A percentile compares a stretch with the other conserved stretches of the same genome.
phyloP scores from a whole-genome alignment of 2,113 vertebrate species.

The Phylloscopus whistleri region DNA sequence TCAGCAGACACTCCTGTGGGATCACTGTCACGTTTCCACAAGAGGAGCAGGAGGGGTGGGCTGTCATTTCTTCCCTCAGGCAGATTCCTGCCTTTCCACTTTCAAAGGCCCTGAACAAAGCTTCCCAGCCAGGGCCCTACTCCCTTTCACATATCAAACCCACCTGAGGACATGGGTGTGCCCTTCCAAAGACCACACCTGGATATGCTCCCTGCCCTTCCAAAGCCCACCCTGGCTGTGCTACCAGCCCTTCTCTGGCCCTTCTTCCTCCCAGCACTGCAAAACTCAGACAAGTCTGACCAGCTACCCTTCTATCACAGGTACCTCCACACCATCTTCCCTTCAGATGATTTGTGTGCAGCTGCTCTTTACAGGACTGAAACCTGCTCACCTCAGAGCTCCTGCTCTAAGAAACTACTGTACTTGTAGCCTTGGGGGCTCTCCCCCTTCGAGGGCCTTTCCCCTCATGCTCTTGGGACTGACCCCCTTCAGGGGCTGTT shows the following conservation, averaged over 20 bases:
- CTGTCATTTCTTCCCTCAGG: not conserved
- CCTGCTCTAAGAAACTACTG: fast-evolving
- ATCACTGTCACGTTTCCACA: not conserved
- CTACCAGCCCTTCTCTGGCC: not conserved
- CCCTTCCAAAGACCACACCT: not conserved
- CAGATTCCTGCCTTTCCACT: not conserved
- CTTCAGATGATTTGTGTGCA: fast-evolving
- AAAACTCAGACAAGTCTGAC: not conserved
- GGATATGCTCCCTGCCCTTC: not conserved
- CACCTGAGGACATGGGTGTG: not conserved
- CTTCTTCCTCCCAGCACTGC: not conserved
- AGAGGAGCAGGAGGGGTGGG: not conserved
- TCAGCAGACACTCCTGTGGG: fast-evolving
- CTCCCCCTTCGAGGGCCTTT: not conserved
- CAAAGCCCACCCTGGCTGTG: not conserved
- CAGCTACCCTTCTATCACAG: no score
- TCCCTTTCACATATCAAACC: no score
- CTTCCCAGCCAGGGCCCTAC: fast-evolving
- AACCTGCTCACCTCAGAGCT: no score
- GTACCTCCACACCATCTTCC: fast-evolving
- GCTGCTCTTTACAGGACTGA: not conserved
- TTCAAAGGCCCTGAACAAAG: not conserved
- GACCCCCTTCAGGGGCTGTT: not conserved
- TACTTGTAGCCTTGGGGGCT: fast-evolving
- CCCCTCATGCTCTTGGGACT: not conserved